A percentile compares a stretch with the other conserved stretches of the same genome.
phyloP scores from a whole-genome alignment of 2,797 vertebrate species.

The Amniataba percoides region DNA sequence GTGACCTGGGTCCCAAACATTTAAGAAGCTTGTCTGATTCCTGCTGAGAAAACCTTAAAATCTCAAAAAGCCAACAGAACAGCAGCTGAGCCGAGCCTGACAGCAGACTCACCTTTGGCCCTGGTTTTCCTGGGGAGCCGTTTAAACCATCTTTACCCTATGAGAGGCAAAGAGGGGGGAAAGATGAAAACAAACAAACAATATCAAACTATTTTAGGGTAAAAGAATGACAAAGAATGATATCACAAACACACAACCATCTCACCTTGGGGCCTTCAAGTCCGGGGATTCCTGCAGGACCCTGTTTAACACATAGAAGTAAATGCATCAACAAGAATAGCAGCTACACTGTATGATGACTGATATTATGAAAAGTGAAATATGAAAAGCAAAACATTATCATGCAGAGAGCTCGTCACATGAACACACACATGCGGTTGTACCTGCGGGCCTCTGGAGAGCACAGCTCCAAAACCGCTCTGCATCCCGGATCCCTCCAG shows the following conservation, averaged over 20 bases:
- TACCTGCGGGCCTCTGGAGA: slow-evolving; percentile 84
- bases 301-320: slow-evolving; percentile 65
- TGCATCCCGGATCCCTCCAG: slow-evolving; percentile 88
- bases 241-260: neutral
- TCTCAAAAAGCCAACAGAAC: neutral
- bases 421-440: slow-evolving; percentile 21
- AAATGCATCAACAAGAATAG: neutral
- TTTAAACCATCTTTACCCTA: slow-evolving; percentile 72
- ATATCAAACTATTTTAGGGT: too few relatives aligned
- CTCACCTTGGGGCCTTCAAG: slow-evolving; percentile 83
- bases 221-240: too few relatives aligned
- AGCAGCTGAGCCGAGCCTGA: neutral
- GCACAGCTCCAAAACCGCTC: slow-evolving; percentile 63
- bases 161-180: neutral
- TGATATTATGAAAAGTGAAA: neutral
- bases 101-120: slow-evolving; percentile 68
- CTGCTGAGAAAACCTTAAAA: neutral
- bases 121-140: slow-evolving; percentile 66
- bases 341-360: rapidly evolving
- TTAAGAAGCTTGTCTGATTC: slow-evolving; percentile 28
- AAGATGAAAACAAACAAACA: too few relatives aligned
- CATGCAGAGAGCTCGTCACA: neutral
- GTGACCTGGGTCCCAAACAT: neutral
- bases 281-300: slow-evolving; percentile 79
- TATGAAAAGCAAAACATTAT: too few relatives aligned